A percentile compares a stretch with the other conserved stretches of the same genome.
These are phyloP conservation scores for Takifugu bimaculatus DNA, from an alignment of 2,113 vertebrate species.

Conservation along the genomic window DNA sequence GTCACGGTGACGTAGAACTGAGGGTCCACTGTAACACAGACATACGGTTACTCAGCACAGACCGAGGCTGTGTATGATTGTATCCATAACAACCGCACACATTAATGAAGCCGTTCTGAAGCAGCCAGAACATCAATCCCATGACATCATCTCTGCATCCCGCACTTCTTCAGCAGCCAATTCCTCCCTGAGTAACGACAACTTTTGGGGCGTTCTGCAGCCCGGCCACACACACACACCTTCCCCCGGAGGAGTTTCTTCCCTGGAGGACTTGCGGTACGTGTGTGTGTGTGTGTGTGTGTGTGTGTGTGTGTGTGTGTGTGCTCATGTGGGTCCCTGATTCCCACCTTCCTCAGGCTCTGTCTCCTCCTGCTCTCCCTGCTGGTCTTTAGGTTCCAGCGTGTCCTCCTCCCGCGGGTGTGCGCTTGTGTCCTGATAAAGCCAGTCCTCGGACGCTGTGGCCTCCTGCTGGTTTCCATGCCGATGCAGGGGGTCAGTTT, in stretches of 20 bases:
- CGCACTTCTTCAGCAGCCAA: constrained; percentile 37
- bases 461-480: constrained; percentile 43
- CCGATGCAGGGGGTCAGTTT: constrained; percentile 53
- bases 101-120: constrained; percentile 29
- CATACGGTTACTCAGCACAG: constrained; percentile 30
- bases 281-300: constrained; percentile 16
- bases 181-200: constrained; percentile 54
- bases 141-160: constrained; percentile 38
- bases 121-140: constrained; percentile 7
- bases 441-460: constrained; percentile 58
- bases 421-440: constrained; percentile 35
- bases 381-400: constrained; percentile 50
- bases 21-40: constrained; percentile 76
- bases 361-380: constrained; percentile 60
- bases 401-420: constrained; percentile 53
- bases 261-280: constrained; percentile 41
- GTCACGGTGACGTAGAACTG: constrained; percentile 83
- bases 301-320: constrained; percentile 26
- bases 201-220: constrained; percentile 46
- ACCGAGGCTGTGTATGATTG: constrained; percentile 31
- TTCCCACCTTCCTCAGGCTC: constrained; percentile 75
- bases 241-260: constrained; percentile 47
- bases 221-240: background rate
- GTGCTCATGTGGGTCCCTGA: background rate
- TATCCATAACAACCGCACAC: constrained; percentile 32